phyloP scores from a whole-genome alignment of 1,140 invertebrate genomes.

The Macrocentrus cingulum region DNA sequence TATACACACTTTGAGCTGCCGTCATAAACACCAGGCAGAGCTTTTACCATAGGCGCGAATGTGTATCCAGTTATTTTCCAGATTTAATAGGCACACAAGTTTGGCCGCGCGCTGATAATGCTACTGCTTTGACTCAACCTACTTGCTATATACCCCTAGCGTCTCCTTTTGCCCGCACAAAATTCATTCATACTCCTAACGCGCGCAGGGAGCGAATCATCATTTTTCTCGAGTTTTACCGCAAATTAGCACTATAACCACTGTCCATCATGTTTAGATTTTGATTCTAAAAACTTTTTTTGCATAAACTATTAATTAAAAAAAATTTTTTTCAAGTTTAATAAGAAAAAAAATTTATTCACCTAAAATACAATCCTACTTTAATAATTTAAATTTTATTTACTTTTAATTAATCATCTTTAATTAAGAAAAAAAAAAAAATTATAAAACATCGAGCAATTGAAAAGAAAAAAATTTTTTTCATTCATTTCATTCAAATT shows the following conservation, averaged over 20 bases:
- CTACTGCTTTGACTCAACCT: slow-evolving; percentile 38
- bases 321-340: too few relatives aligned
- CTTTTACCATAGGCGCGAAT: too few relatives aligned
- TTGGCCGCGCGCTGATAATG: slow-evolving; percentile 54
- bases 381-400: too few relatives aligned
- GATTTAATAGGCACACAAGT: slow-evolving; percentile 58
- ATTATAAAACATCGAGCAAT: too few relatives aligned
- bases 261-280: background rate
- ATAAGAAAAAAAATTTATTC: too few relatives aligned
- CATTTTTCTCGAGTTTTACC: slow-evolving; percentile 40
- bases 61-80: slow-evolving; percentile 47
- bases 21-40: background rate
- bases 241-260: slow-evolving; percentile 38
- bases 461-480: too few relatives aligned
- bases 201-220: slow-evolving; percentile 16
- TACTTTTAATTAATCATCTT: too few relatives aligned
- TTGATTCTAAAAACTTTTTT: background rate
- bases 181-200: slow-evolving; percentile 5
- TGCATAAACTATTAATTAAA: too few relatives aligned
- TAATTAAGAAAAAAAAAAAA: background rate
- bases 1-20: background rate
- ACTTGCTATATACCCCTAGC: slow-evolving; percentile 1
- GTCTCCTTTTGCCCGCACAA: slow-evolving; percentile 8
- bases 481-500: too few relatives aligned
- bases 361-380: too few relatives aligned